Evolutionary conservation across 2,797 vertebrate species (phyloP).

Genomic region (Spheniscus humboldti): DNA sequence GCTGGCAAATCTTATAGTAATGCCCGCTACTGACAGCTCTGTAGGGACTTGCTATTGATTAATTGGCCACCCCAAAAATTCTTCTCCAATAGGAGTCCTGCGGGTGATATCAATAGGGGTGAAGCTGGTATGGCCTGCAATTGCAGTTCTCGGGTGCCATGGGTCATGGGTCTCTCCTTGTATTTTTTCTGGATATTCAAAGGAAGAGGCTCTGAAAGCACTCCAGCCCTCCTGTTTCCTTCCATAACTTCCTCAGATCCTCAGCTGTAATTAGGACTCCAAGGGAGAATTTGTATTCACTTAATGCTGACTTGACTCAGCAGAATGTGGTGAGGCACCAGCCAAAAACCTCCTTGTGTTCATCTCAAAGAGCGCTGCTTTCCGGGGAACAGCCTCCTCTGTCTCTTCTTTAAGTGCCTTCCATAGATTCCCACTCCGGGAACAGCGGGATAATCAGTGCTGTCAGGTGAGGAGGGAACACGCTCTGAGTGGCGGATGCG

Average conservation of each 20-base stretch:
- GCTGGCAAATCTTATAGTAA: background rate
- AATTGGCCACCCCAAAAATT: background rate
- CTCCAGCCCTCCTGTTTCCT: background rate
- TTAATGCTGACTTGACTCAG: slow-evolving; percentile 30
- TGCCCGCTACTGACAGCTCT: background rate
- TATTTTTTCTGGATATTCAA: background rate
- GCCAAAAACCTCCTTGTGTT: background rate
- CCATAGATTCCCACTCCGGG: background rate
- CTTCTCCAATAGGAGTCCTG: background rate
- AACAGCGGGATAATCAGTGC: background rate
- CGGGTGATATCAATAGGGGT: background rate
- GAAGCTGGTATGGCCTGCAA: background rate
- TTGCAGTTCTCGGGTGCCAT: background rate
- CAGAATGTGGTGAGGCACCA: background rate
- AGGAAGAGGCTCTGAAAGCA: background rate
- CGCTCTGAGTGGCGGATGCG: accelerated
- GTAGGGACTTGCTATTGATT: background rate
- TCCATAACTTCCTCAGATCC: background rate
- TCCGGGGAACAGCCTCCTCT: background rate
- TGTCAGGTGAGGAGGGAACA: background rate
- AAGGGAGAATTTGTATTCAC: background rate
- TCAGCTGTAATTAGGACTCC: background rate
- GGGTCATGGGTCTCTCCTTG: background rate
- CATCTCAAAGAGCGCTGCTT: background rate
- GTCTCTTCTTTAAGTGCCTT: background rate